These are phyloP conservation scores for Diorhabda carinulata DNA, from an alignment of 1,140 invertebrate species.

Conservation along the genomic window DNA sequence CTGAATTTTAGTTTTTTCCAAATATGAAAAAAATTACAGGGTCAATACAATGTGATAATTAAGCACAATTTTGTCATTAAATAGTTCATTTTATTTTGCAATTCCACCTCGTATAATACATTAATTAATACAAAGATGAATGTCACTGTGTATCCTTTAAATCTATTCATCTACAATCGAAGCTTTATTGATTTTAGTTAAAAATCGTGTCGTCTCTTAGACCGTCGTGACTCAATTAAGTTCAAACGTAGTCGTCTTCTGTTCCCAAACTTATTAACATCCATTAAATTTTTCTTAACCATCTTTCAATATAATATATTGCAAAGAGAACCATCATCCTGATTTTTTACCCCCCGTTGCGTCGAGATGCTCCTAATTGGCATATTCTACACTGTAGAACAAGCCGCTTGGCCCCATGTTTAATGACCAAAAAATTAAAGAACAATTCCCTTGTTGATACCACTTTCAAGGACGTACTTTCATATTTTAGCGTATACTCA, in stretches of 20 bases:
- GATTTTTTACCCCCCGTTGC: slow-evolving; percentile 26
- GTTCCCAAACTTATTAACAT: slow-evolving; percentile 30
- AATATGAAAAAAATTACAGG: too few relatives aligned
- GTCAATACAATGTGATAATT: too few relatives aligned
- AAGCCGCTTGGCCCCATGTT: slow-evolving; percentile 26
- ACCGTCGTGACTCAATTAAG: slow-evolving; percentile 32
- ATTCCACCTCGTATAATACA: too few relatives aligned
- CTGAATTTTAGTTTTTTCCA: too few relatives aligned
- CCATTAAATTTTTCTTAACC: slow-evolving; percentile 33
- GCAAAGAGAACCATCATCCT: slow-evolving; percentile 29
- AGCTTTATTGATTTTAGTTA: not conserved
- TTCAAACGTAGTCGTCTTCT: slow-evolving; percentile 11
- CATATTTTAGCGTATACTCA: not conserved
- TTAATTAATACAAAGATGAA: too few relatives aligned
- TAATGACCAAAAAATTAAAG: slow-evolving; percentile 37
- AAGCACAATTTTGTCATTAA: too few relatives aligned
- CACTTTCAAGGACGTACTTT: slow-evolving; percentile 4
- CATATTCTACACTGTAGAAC: slow-evolving; percentile 32
- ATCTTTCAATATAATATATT: slow-evolving; percentile 29
- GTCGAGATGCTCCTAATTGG: slow-evolving; percentile 35
- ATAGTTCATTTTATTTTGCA: too few relatives aligned
- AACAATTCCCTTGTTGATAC: slow-evolving; percentile 26
- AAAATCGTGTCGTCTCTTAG: not conserved
- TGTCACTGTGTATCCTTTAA: too few relatives aligned
- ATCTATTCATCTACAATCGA: too few relatives aligned